These are phyloP conservation scores for Catostylus mosaicus DNA, from an alignment of 30 jellyfish, hydroid and myxozoan genomes.

Conservation along the genomic window DNA sequence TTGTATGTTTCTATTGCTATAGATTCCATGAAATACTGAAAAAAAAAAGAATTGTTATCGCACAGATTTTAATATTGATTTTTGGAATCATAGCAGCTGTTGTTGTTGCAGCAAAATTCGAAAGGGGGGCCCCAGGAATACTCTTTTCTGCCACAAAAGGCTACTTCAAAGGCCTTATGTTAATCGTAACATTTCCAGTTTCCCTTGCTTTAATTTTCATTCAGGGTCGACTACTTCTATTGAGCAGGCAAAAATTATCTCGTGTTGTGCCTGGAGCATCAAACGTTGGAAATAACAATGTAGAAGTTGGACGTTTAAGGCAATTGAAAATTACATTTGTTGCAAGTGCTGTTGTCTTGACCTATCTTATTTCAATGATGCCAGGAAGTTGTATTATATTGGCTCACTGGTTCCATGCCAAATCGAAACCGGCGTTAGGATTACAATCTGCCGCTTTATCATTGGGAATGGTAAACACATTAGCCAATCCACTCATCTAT, in stretches of 20 bases:
- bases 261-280: background rate
- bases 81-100: background rate
- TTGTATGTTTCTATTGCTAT: constrained; percentile 5
- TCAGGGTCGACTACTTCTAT: background rate
- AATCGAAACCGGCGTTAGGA: background rate
- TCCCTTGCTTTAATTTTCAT: background rate
- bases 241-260: background rate
- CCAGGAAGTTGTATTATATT: background rate
- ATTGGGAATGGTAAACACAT: background rate
- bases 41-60: background rate
- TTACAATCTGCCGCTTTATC: background rate
- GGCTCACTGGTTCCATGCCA: background rate
- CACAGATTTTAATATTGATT: background rate
- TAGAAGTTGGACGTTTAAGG: no score
- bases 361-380: background rate
- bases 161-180: no score
- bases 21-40: background rate
- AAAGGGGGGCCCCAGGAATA: no score
- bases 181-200: background rate
- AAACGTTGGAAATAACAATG: no score
- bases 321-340: background rate
- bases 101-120: no score
- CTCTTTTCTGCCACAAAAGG: no score
- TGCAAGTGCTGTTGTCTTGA: background rate
- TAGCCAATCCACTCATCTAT: background rate